Base-by-base conservation (phyloP, 2,888 invertebrate species). In the Suillia variegata region DNA sequence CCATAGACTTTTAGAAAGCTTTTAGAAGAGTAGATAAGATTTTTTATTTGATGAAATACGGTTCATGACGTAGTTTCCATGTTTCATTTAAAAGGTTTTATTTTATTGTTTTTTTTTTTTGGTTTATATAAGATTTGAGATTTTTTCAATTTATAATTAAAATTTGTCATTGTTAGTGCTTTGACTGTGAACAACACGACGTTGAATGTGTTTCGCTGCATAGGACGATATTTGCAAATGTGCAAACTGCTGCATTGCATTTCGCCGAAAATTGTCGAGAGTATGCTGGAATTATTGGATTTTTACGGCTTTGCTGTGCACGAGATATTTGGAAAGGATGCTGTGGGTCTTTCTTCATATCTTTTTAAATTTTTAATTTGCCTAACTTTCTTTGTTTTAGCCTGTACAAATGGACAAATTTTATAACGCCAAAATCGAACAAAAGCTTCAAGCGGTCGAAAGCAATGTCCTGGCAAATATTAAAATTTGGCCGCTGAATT, bases 151-250 rank as follows among this genome's bases (percentile, higher is more conserved):
- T 50, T n/a, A n/a, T n/a, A n/a, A n/a, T n/a, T n/a, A n/a, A n/a
- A n/a, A n/a, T n/a, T n/a, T n/a, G n/a, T n/a, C n/a, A n/a, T n/a
- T n/a, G n/a, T 12, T n/a, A 77, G 78, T 10, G 75, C 76, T 61
- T 85, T 89, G 0, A 89, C 94, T 74, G 88, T 97, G 1, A 95
- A 96, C 0, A 98, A 96, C 74, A 97, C 97, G 0, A 93, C 95
- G 0, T 80, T 98, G 13, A 94, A 94, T 58, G 92, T 98, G 0
- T 82, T 97, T 20, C 85, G 97, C 67, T 91, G 96, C 61, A 92
- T 92, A 79, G 96, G 94, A 13, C 90, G 93, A 70, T 98, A 98
- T 79, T 85, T 98, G 56, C 96, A 97, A 81, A 96, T 98, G 87
- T 94, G 95, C 77, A 86, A 91, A 69, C 86, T 96, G 60, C 82